phyloP scores from a whole-genome alignment of 1,140 invertebrate species.

The Bombyx mori region DNA sequence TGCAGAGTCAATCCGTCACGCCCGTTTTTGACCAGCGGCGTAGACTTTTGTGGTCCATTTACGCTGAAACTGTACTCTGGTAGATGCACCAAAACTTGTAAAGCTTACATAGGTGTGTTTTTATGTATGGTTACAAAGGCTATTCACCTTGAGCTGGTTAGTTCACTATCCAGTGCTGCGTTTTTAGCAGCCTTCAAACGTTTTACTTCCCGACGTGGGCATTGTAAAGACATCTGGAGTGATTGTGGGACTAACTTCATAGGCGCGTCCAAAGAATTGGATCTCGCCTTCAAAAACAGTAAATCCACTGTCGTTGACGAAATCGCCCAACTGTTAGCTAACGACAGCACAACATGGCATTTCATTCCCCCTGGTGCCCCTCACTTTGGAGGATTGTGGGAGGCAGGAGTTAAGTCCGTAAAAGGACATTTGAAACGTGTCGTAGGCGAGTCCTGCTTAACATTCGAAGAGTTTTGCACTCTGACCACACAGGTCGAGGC shows the following conservation, averaged over 20 bases:
- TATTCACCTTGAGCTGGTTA: conserved; percentile 4
- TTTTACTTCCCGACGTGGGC: not conserved
- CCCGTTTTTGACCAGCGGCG: conserved; percentile 2
- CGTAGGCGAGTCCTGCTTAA: not conserved
- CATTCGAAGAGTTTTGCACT: conserved; percentile 4
- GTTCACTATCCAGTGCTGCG: not conserved
- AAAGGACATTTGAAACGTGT: not conserved
- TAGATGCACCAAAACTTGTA: not conserved
- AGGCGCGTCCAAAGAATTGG: not conserved
- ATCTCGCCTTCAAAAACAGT: not conserved
- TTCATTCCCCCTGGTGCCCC: conserved; percentile 1
- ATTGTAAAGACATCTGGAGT: conserved; percentile 1
- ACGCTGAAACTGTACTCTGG: not conserved
- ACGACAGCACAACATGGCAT: not conserved
- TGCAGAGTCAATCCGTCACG: conserved; percentile 1
- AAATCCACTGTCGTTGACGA: not conserved
- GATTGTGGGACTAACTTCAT: conserved; percentile 3
- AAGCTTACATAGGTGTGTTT: conserved; percentile 7
- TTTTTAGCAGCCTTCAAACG: conserved; percentile 1
- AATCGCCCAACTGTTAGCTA: not conserved
- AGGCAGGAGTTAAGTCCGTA: not conserved
- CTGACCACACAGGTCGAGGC: not conserved
- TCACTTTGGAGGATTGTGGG: conserved; percentile 5
- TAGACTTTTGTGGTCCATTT: conserved; percentile 5
- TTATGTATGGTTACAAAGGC: conserved; percentile 7